phyloP scores from a whole-genome alignment of 2,888 invertebrate genomes.

The Parthenolecanium corni region DNA sequence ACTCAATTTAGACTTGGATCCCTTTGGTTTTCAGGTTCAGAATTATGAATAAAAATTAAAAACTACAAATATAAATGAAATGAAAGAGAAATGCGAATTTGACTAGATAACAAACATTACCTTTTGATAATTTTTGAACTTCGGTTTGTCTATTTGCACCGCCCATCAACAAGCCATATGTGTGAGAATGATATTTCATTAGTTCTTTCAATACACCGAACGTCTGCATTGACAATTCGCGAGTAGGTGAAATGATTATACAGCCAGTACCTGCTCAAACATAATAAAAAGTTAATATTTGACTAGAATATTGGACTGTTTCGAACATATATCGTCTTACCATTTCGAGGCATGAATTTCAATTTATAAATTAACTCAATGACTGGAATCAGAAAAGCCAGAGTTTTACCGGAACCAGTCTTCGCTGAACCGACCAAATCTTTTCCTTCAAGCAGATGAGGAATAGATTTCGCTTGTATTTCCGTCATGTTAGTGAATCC shows the following conservation, averaged over 20 bases:
- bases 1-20: too few relatives aligned
- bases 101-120: too few relatives aligned
- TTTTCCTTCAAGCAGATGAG: slow-evolving; percentile 76
- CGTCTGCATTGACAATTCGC: slow-evolving; percentile 95
- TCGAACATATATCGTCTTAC: slow-evolving; percentile 42
- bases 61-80: too few relatives aligned
- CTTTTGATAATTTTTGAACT: slow-evolving; percentile 79
- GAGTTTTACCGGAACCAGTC: slow-evolving; percentile 93
- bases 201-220: slow-evolving; percentile 93
- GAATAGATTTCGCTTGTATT: slow-evolving; percentile 83
- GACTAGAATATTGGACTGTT: neutral
- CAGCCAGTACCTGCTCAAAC: slow-evolving; percentile 59
- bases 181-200: slow-evolving; percentile 82
- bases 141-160: slow-evolving; percentile 85
- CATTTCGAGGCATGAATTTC: slow-evolving; percentile 85
- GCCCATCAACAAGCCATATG: slow-evolving; percentile 91
- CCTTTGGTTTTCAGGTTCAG: too few relatives aligned
- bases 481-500: slow-evolving; percentile 91
- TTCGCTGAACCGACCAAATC: slow-evolving; percentile 90
- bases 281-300: neutral
- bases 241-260: slow-evolving; percentile 86
- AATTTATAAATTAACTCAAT: slow-evolving; percentile 81
- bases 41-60: too few relatives aligned
- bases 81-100: too few relatives aligned
- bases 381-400: slow-evolving; percentile 94